Percentiles rank a stretch among this genome's conserved stretches.
These are phyloP conservation scores for Linnaemya tessellans DNA, from an alignment of 2,888 invertebrate genomes.

Conservation along the genomic window DNA sequence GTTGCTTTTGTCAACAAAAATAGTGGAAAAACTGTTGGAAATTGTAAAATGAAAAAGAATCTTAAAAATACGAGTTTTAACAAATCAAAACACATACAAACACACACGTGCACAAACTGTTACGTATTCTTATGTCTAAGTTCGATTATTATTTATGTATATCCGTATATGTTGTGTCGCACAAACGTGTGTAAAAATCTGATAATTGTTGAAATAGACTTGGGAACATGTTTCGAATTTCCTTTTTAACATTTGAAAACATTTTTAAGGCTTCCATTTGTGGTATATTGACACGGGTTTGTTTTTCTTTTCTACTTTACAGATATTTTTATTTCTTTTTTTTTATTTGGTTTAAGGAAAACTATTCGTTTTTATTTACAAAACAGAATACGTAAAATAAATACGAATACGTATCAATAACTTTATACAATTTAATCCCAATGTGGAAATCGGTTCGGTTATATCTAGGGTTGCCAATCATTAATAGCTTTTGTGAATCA, in stretches of 20 bases:
- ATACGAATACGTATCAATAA: conserved; percentile 33
- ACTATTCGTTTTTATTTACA: not conserved
- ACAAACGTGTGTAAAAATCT: conserved; percentile 40
- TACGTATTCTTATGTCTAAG: not conserved
- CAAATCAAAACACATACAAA: conserved; percentile 26
- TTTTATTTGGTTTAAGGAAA: conserved; percentile 13
- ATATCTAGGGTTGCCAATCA: not conserved
- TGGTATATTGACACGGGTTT: conserved; percentile 67
- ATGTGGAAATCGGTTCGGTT: conserved; percentile 24
- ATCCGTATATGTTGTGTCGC: conserved; percentile 30
- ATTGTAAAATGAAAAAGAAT: conserved; percentile 38
- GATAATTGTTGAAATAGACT: conserved; percentile 31
- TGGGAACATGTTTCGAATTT: conserved; percentile 41
- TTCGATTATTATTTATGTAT: conserved; percentile 8
- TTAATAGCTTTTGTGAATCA: too few species aligned
- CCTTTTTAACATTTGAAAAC: conserved; percentile 26
- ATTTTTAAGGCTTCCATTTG: conserved; percentile 63
- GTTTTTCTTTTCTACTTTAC: not conserved
- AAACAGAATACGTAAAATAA: not conserved
- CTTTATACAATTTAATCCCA: conserved; percentile 55
- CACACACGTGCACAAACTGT: not conserved
- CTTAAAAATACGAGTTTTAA: conserved; percentile 17
- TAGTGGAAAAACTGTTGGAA: not conserved
- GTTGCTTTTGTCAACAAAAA: not conserved
- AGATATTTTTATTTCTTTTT: not conserved